Evolutionary conservation across 2,797 vertebrate genomes (phyloP).

Genomic region (Siniperca scherzeri): DNA sequence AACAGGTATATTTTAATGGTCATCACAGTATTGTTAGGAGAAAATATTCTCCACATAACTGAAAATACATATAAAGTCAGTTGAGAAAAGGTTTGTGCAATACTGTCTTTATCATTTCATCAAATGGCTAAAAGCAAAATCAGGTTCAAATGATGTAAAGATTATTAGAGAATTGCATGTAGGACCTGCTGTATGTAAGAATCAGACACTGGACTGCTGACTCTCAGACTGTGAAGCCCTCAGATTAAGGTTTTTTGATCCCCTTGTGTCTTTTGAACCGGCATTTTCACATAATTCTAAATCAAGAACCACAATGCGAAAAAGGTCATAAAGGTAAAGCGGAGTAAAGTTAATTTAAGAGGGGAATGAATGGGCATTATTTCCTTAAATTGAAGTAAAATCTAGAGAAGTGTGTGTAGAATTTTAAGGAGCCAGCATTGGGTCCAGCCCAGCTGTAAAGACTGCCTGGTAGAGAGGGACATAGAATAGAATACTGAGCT

Average conservation of each 20-base stretch:
- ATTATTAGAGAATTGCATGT: not conserved
- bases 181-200: not conserved
- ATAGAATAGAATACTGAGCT: not conserved
- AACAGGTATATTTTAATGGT: not conserved
- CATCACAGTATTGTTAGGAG: not conserved
- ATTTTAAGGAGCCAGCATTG: not conserved
- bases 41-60: not conserved
- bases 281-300: not conserved
- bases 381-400: not conserved
- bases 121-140: not conserved
- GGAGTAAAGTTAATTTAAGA: not conserved
- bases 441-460: constrained; percentile 11
- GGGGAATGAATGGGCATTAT: not conserved
- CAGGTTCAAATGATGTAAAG: not conserved
- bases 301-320: not conserved
- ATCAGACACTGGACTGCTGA: not conserved
- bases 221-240: not conserved
- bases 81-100: not conserved
- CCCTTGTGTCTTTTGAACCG: not conserved
- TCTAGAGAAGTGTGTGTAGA: not conserved
- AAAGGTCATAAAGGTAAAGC: not conserved
- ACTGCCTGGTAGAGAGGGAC: not conserved
- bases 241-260: not conserved
- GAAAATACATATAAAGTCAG: not conserved
- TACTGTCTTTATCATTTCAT: not conserved